Base-by-base conservation (phyloP, 2,888 invertebrate genomes). In the Diaprepes abbreviatus region DNA sequence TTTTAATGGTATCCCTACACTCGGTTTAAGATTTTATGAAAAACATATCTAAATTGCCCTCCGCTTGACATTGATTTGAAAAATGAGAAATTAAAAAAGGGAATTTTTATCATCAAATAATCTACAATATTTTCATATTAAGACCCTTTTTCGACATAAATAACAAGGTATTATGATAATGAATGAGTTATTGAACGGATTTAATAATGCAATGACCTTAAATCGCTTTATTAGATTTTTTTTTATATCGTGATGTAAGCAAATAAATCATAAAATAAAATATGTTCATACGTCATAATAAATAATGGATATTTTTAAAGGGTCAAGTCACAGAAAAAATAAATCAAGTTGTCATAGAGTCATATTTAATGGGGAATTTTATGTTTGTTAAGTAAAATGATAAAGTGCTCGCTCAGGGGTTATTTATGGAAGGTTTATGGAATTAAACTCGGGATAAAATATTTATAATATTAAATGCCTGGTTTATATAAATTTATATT, bases 261-360 rank as follows among this genome's bases (percentile, higher is more conserved):
- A 28, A 28, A 50, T 50, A 50, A 50, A 50, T 50, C 28, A 35
- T 31, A 45, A 5, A 14, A 43, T 40, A 43, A 19, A 28, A 50
- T 50, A 24, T 28, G 28, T 16, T 16, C 14, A 24, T 28, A 50
- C 14, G 14, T 28, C 28, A 28, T 9, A 28, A 50, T 50, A 50
- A 50, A 28, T 31, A 50, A 50, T 16, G 16, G 28, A 50, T 14
- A 1, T 50, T 28, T 16, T 28, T 28, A 50, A 50, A 50, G 48
- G 48, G 28, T 50, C n/a, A 16, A 16, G 48, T 16, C 48, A 16
- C 14, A 50, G 48, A 28, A 50, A 48, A 50, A 50, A 50, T 50
- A 50, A 28, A 50, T 50, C 48, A 50, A 50, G 6, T 2, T 50
- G 48, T 50, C 48, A 16, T 50, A 28, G 5, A 50, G 16, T 24